phyloP scores from a whole-genome alignment of 1,140 invertebrate genomes.

The Cyphomyrmex costatus region DNA sequence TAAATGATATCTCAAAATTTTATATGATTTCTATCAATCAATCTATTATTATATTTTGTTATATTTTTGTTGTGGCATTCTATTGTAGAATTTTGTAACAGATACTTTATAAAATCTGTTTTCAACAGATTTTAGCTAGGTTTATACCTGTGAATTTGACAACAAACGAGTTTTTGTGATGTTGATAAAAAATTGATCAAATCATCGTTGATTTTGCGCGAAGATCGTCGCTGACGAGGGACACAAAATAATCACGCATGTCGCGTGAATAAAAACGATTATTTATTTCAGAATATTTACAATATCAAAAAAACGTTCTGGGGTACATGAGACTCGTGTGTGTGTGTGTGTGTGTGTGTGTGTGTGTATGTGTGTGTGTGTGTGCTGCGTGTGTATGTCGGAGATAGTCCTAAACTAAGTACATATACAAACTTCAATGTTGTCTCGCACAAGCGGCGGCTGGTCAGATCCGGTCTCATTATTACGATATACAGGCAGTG shows the following conservation, averaged over 20 bases:
- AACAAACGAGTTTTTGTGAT: not conserved
- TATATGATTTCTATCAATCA: not conserved
- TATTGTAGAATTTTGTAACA: not conserved
- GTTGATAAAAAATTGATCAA: not conserved
- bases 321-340: constrained; percentile 77
- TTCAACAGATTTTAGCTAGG: not conserved
- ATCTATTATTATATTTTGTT: not conserved
- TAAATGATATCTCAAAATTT: not conserved
- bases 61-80: not conserved
- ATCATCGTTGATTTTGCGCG: not conserved
- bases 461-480: constrained; percentile 69
- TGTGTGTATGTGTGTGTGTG: not conserved
- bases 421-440: constrained; percentile 76
- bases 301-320: constrained; percentile 84
- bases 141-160: not conserved
- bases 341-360: not conserved
- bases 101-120: not conserved
- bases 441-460: constrained; percentile 72
- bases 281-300: constrained; percentile 86
- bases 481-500: constrained; percentile 65
- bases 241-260: not conserved
- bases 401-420: constrained; percentile 77
- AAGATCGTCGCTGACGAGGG: not conserved
- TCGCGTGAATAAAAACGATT: constrained; percentile 84
- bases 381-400: constrained; percentile 32